Evolutionary conservation across 2,797 vertebrate genomes (phyloP).

Genomic region (Protonibea diacanthus): DNA sequence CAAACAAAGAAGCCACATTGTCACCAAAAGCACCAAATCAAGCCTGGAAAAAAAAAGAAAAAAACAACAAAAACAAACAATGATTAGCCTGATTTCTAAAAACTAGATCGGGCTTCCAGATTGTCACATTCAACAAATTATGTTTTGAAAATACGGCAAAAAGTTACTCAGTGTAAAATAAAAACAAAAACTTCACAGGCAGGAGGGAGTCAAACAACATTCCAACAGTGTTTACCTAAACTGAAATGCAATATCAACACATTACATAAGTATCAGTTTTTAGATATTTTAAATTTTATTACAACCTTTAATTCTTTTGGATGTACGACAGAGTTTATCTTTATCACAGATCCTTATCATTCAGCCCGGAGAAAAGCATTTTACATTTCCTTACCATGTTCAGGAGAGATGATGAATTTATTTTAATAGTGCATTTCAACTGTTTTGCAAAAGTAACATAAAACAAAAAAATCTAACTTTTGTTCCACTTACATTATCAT

Average conservation of each 20-base stretch:
- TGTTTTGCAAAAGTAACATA: neutral
- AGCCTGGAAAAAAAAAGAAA: constrained; percentile 26
- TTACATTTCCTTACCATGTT: neutral
- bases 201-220: constrained; percentile 31
- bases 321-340: neutral
- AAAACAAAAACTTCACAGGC: constrained; percentile 17
- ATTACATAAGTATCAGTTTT: neutral
- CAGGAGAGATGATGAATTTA: constrained; percentile 4
- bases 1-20: constrained; percentile 83
- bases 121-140: constrained; percentile 34
- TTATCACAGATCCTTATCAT: constrained; percentile 29
- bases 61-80: constrained; percentile 7
- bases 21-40: constrained; percentile 60
- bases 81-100: constrained; percentile 3
- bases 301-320: neutral
- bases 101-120: constrained; percentile 1
- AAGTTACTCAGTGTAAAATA: constrained; percentile 15
- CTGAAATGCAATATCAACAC: constrained; percentile 5
- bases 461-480: neutral
- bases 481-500: constrained; percentile 3
- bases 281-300: neutral
- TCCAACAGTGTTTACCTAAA: constrained; percentile 27
- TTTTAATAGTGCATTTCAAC: constrained; percentile 15
- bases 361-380: constrained; percentile 10
- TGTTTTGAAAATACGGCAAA: constrained; percentile 32